These are phyloP conservation scores for Heliopora coerulea DNA, from an alignment of 92 coral and sea anemone genomes.

Conservation along the genomic window DNA sequence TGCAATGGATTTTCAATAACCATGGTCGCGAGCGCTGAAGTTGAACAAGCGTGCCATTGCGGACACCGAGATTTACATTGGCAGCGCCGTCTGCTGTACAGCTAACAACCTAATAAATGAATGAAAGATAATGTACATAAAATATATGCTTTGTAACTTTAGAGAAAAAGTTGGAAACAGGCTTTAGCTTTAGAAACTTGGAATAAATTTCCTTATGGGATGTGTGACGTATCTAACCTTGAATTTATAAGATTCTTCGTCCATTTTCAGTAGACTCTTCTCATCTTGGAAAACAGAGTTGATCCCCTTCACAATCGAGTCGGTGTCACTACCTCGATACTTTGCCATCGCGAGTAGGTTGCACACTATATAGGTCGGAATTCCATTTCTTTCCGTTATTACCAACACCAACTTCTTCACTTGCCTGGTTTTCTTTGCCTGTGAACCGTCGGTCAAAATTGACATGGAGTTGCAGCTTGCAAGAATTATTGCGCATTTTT, in stretches of 20 bases:
- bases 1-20: conserved; percentile 1
- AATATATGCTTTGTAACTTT: too few relatives aligned
- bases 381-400: conserved; percentile 1
- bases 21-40: conserved; percentile 5
- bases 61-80: not conserved
- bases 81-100: not conserved
- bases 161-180: too few relatives aligned
- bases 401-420: conserved; percentile 12
- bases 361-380: conserved; percentile 5
- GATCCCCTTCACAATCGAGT: conserved; percentile 7
- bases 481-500: conserved; percentile 4
- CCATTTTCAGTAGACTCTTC: not conserved
- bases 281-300: conserved; percentile 1
- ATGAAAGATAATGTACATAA: not conserved
- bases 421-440: conserved; percentile 9
- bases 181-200: not conserved
- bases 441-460: not conserved
- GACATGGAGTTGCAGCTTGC: not conserved
- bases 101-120: not conserved
- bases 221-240: not conserved
- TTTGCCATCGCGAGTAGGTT: conserved; percentile 6
- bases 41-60: not conserved
- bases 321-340: conserved; percentile 2
- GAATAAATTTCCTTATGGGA: not conserved
- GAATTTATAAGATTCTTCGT: not conserved